Evolutionary conservation across 1,140 invertebrate genomes (phyloP).

Genomic region (Achroia grisella): DNA sequence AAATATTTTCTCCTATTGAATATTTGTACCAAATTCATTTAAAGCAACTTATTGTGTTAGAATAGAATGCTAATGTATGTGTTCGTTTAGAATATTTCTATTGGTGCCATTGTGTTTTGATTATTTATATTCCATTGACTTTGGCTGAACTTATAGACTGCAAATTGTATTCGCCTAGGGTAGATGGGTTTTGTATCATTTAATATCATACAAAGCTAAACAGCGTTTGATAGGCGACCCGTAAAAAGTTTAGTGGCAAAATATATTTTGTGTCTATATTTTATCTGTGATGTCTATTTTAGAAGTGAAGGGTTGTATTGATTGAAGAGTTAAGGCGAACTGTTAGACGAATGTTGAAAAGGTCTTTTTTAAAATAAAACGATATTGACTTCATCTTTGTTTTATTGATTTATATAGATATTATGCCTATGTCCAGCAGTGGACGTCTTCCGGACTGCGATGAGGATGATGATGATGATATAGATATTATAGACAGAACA

Average conservation of each 20-base stretch:
- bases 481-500: no score
- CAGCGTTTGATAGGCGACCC: constrained; percentile 24
- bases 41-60: no score
- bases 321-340: constrained; percentile 29
- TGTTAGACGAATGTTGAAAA: constrained; percentile 44
- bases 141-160: no score
- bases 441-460: no score
- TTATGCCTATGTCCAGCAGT: no score
- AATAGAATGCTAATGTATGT: no score
- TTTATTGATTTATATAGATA: neutral
- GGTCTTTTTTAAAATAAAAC: constrained; percentile 54
- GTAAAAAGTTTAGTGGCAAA: constrained; percentile 36
- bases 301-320: constrained; percentile 35
- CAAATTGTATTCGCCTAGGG: no score
- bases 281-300: constrained; percentile 64
- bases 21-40: no score
- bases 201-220: constrained; percentile 17
- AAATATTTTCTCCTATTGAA: no score
- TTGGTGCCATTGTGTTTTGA: constrained; percentile 5
- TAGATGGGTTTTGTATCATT: neutral
- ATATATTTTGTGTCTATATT: constrained; percentile 58
- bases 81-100: no score
- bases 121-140: neutral
- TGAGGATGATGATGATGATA: no score
- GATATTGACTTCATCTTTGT: constrained; percentile 20